Percentiles rank a stretch among this genome's conserved stretches.
These are phyloP conservation scores for Conops quadrifasciatus DNA, from an alignment of 2,888 invertebrate genomes.

Conservation along the genomic window DNA sequence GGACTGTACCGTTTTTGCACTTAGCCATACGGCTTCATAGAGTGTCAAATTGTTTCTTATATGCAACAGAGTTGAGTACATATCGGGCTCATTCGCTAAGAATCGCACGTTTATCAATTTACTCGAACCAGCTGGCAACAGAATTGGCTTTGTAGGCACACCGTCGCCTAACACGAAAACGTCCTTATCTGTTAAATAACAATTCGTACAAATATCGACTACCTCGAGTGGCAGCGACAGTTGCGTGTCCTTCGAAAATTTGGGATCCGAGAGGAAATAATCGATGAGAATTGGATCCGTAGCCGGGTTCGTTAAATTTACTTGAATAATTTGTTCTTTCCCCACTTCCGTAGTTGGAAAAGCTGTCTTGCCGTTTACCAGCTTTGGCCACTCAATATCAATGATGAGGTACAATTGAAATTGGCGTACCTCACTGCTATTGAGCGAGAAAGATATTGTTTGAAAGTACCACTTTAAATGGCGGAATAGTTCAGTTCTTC, in stretches of 20 bases:
- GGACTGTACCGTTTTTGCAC: conserved; percentile 85
- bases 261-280: conserved; percentile 59
- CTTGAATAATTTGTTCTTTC: conserved; percentile 56
- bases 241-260: conserved; percentile 54
- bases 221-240: conserved; percentile 61
- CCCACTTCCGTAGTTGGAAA: conserved; percentile 61
- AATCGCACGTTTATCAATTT: conserved; percentile 58
- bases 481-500: conserved; percentile 61
- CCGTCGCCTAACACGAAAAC: conserved; percentile 57
- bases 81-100: conserved; percentile 54
- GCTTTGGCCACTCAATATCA: conserved; percentile 63
- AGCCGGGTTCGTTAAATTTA: conserved; percentile 61
- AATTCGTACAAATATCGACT: conserved; percentile 58
- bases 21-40: conserved; percentile 83
- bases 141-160: conserved; percentile 47
- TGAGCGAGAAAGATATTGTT: conserved; percentile 59
- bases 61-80: conserved; percentile 62
- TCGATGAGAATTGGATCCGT: conserved; percentile 57
- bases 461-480: conserved; percentile 60
- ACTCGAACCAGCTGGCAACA: conserved; percentile 55
- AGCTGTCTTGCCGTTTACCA: conserved; percentile 56
- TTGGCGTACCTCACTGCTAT: conserved; percentile 59
- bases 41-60: conserved; percentile 92
- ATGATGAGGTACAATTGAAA: conserved; percentile 61
- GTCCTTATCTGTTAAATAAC: conserved; percentile 59